Evolutionary conservation across 1,140 invertebrate species (phyloP).

Genomic region (Patella vulgata): DNA sequence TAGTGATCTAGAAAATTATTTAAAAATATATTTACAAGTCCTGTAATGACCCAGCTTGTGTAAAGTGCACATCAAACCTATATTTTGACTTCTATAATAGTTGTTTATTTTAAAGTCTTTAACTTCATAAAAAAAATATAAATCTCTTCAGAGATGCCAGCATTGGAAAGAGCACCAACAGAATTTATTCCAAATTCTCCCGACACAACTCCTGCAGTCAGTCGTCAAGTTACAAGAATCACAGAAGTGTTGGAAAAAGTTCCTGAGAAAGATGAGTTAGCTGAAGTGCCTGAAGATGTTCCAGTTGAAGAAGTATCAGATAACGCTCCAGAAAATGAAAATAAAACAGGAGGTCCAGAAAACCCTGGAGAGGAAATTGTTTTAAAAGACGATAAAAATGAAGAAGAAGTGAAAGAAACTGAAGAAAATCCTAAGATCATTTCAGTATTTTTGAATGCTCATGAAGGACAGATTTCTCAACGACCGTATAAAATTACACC

Average conservation of each 20-base stretch:
- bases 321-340: conserved; percentile 2
- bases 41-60: too few species aligned
- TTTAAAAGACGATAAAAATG: not conserved
- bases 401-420: not conserved
- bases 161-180: conserved; percentile 32
- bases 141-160: too few species aligned
- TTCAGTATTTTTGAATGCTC: conserved; percentile 42
- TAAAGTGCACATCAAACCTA: too few species aligned
- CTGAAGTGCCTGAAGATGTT: too few species aligned
- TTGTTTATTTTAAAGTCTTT: too few species aligned
- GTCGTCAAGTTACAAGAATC: conserved; percentile 9
- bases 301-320: not conserved
- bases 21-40: too few species aligned
- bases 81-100: too few species aligned
- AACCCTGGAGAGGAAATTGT: not conserved
- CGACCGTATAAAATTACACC: conserved; percentile 48
- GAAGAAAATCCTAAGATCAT: conserved; percentile 35
- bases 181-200: conserved; percentile 53
- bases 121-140: too few species aligned
- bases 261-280: not conserved
- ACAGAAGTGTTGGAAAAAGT: not conserved
- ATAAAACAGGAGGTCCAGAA: not conserved
- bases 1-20: too few species aligned
- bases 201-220: conserved; percentile 33
- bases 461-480: conserved; percentile 39